Percentiles rank a stretch among this genome's conserved stretches.
Evolutionary conservation across 2,797 vertebrate genomes (phyloP).

Genomic region (Syndactyla subalaris): DNA sequence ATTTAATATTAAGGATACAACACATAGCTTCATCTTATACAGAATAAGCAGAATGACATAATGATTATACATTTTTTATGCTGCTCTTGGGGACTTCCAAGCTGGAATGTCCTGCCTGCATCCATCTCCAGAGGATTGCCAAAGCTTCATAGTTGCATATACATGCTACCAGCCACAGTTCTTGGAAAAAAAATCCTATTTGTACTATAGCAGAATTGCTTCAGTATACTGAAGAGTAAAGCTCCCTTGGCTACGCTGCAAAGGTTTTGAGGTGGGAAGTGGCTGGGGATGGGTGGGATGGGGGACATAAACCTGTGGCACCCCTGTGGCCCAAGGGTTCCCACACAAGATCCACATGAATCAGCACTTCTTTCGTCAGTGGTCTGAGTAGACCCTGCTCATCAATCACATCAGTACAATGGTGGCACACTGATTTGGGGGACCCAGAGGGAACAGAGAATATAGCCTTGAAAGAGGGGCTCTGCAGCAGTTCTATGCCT

Average conservation of each 20-base stretch:
- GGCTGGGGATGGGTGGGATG: not conserved
- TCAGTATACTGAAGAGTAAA: not conserved
- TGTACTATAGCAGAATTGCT: not conserved
- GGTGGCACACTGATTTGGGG: accelerated
- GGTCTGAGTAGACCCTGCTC: not conserved
- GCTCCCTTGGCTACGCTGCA: not conserved
- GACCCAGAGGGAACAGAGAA: not conserved
- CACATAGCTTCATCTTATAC: not conserved
- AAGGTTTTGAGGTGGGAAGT: not conserved
- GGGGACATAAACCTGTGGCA: not conserved
- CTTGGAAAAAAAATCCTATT: not conserved
- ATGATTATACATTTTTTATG: not conserved
- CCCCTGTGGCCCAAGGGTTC: not conserved
- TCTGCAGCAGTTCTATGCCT: not conserved
- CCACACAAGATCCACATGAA: not conserved
- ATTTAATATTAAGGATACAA: not conserved
- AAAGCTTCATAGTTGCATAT: not conserved
- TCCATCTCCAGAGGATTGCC: not conserved
- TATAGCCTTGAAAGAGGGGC: not conserved
- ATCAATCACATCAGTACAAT: not conserved
- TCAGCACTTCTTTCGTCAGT: not conserved
- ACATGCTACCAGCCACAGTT: not conserved
- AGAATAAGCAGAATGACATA: not conserved
- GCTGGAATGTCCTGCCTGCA: not conserved
- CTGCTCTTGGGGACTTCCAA: not conserved